Percentiles rank a stretch among this genome's conserved stretches.
phyloP scores from a whole-genome alignment of 2,797 vertebrate species.

The Rhyacichthys aspro region DNA sequence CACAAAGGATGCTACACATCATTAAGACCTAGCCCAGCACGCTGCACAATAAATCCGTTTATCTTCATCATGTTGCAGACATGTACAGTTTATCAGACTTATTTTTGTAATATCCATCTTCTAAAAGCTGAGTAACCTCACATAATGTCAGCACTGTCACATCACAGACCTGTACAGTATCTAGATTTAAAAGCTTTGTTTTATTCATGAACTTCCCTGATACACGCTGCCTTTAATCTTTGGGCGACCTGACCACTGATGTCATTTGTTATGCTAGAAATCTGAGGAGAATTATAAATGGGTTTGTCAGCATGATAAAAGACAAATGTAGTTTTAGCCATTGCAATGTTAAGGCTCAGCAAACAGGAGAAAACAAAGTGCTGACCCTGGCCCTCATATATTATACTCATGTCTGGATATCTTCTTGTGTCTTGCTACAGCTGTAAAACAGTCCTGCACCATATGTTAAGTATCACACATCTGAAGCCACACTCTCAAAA shows the following conservation, averaged over 20 bases:
- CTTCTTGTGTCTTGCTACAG: slow-evolving; percentile 44
- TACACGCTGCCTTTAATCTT: slow-evolving; percentile 5
- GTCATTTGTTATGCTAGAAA: slow-evolving; percentile 43
- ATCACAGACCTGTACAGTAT: not conserved
- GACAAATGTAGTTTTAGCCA: slow-evolving; percentile 23
- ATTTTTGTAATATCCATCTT: not conserved
- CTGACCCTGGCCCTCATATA: slow-evolving; percentile 19
- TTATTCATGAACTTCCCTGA: slow-evolving; percentile 14
- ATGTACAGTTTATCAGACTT: not conserved
- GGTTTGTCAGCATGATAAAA: slow-evolving; percentile 44
- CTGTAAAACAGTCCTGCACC: slow-evolving; percentile 37
- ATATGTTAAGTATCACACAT: slow-evolving; percentile 63
- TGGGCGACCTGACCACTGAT: slow-evolving; percentile 11
- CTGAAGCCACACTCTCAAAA: slow-evolving; percentile 28
- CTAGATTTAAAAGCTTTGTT: slow-evolving; percentile 10
- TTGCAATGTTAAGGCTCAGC: slow-evolving; percentile 1
- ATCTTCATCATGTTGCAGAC: too few relatives aligned
- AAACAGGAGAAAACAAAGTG: slow-evolving; percentile 27
- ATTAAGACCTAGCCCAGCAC: not conserved
- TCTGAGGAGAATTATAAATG: slow-evolving; percentile 27
- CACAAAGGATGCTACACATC: too few relatives aligned
- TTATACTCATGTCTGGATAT: slow-evolving; percentile 51
- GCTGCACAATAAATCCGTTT: not conserved
- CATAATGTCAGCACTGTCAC: not conserved
- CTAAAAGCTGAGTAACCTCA: not conserved